Conservation (phyloP, 2,888 invertebrate genomes). For the Idaea straminata region DNA sequence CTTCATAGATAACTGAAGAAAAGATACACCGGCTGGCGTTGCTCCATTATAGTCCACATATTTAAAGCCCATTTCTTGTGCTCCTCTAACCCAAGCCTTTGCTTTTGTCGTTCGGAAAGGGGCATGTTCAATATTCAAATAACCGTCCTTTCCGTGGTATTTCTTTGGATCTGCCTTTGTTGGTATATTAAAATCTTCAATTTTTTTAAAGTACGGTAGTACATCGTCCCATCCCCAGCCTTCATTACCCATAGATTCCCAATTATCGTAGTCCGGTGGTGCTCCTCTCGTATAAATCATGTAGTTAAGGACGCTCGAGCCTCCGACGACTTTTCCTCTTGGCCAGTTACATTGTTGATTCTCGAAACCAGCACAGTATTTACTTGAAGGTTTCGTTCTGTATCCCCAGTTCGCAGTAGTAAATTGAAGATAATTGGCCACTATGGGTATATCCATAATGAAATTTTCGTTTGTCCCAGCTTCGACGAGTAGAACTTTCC, state of each 20-base stretch:
- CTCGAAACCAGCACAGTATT: conserved; percentile 87
- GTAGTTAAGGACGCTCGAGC: conserved; percentile 88
- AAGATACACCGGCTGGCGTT: conserved; percentile 82
- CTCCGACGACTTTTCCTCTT: conserved; percentile 90
- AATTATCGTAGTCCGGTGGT: conserved; percentile 86
- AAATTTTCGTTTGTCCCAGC: conserved; percentile 86
- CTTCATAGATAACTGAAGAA: conserved; percentile 82
- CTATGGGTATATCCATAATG: conserved; percentile 87
- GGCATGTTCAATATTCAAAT: conserved; percentile 77
- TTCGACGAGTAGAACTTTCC: conserved; percentile 86
- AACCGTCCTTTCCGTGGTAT: conserved; percentile 79
- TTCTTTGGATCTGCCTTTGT: conserved; percentile 65
- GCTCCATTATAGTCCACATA: conserved; percentile 82
- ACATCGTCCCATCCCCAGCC: conserved; percentile 88
- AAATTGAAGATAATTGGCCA: conserved; percentile 86
- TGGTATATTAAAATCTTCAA: conserved; percentile 85
- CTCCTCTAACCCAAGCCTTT: conserved; percentile 82
- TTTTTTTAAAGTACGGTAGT: conserved; percentile 87
- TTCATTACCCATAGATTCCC: conserved; percentile 85
- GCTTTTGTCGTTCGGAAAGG: conserved; percentile 75
- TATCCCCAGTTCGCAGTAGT: conserved; percentile 89
- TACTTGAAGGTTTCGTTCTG: conserved; percentile 87
- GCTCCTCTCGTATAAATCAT: conserved; percentile 90
- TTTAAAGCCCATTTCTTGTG: conserved; percentile 80
- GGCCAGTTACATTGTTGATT: conserved; percentile 89